These are phyloP conservation scores for Salminus brasiliensis DNA, from an alignment of 2,113 vertebrate species.

Conservation along the genomic window DNA sequence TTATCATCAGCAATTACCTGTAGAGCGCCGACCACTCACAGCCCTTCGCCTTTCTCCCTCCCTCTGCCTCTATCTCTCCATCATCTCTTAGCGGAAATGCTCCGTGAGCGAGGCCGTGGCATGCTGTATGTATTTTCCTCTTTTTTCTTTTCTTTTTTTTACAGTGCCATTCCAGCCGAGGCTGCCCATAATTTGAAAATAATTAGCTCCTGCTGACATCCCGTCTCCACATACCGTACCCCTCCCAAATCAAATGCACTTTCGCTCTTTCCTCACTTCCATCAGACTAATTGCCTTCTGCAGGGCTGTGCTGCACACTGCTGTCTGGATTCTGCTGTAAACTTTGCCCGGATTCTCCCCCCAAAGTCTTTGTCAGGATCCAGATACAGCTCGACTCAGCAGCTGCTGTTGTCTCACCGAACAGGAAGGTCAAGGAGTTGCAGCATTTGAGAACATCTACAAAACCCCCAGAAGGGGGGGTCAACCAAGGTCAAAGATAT, in stretches of 20 bases:
- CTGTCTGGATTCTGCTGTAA: neutral
- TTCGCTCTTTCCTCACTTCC: neutral
- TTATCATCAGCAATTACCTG: slow-evolving; percentile 71
- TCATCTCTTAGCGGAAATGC: slow-evolving; percentile 11
- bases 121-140: slow-evolving; percentile 3
- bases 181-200: slow-evolving; percentile 39
- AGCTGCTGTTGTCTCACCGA: slow-evolving; percentile 4
- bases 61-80: neutral
- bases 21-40: neutral
- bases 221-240: neutral
- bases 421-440: slow-evolving; percentile 34
- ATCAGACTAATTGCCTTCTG: slow-evolving; percentile 37
- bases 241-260: slow-evolving; percentile 10
- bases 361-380: slow-evolving; percentile 26
- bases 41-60: neutral
- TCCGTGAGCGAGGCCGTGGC: neutral
- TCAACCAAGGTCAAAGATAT: slow-evolving; percentile 33
- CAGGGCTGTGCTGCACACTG: slow-evolving; percentile 10
- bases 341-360: neutral
- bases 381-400: neutral
- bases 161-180: slow-evolving; percentile 16
- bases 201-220: slow-evolving; percentile 27
- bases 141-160: neutral
- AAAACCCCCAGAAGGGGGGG: slow-evolving; percentile 30
- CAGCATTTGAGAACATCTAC: slow-evolving; percentile 23